phyloP scores from a whole-genome alignment of 1,140 invertebrate genomes.

The Drosophila kikkawai region DNA sequence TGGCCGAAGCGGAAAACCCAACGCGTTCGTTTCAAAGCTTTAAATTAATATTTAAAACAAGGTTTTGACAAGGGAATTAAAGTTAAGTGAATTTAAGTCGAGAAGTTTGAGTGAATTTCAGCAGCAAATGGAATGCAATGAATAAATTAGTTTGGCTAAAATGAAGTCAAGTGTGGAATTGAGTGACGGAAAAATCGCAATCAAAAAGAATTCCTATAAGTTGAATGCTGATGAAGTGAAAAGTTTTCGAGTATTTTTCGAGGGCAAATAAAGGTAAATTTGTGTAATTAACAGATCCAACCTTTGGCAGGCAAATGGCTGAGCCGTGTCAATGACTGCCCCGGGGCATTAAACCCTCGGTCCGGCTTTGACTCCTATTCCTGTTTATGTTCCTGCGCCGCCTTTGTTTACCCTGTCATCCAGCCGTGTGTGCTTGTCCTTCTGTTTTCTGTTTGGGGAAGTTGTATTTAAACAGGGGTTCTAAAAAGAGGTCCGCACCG shows the following conservation, averaged over 20 bases:
- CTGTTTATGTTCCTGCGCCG: constrained; percentile 13
- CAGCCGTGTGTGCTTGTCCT: constrained; percentile 23
- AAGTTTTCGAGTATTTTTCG: constrained; percentile 28
- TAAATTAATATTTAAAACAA: constrained; percentile 26
- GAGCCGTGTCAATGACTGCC: constrained; percentile 46
- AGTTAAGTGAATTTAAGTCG: constrained; percentile 3
- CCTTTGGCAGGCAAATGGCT: constrained; percentile 25
- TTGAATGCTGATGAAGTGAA: constrained; percentile 12
- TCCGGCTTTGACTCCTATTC: constrained; percentile 19
- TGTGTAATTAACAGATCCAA: constrained; percentile 28
- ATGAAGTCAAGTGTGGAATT: constrained; percentile 10
- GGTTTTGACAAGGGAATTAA: background rate
- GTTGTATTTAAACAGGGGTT: constrained; percentile 45
- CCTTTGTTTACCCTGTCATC: constrained; percentile 34
- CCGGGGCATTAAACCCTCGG: constrained; percentile 46
- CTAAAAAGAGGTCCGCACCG: constrained; percentile 22
- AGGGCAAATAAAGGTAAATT: constrained; percentile 30
- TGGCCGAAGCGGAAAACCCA: constrained; percentile 25
- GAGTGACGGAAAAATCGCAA: constrained; percentile 3
- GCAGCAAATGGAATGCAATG: background rate
- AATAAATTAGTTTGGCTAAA: background rate
- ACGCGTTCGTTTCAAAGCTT: constrained; percentile 5
- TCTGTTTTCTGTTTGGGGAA: constrained; percentile 33
- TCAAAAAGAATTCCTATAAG: background rate
- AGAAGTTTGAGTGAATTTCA: background rate